These are phyloP conservation scores for Sparus aurata DNA, from an alignment of 2,797 vertebrate genomes.

Conservation along the genomic window DNA sequence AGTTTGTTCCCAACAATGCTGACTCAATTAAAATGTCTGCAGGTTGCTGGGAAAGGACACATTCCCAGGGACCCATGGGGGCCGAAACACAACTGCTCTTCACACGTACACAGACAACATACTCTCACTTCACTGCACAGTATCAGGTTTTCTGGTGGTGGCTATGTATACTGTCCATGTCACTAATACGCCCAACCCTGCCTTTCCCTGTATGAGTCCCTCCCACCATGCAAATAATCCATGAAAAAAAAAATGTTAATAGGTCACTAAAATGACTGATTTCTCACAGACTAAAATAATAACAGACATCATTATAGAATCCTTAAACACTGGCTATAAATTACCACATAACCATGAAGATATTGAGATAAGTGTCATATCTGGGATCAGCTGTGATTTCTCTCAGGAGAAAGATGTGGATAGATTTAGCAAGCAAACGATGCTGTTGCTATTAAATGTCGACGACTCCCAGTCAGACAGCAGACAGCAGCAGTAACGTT, in stretches of 20 bases:
- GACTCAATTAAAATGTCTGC: neutral
- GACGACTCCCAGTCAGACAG: neutral
- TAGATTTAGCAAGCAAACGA: fast-evolving
- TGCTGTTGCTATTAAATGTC: no score
- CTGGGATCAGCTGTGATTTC: neutral
- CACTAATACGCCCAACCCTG: neutral
- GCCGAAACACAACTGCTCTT: neutral
- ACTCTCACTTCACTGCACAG: neutral
- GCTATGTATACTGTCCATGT: neutral
- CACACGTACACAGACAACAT: neutral
- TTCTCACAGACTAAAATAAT: neutral
- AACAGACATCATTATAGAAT: neutral
- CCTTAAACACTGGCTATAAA: neutral
- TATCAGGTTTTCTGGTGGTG: neutral
- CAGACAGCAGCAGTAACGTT: neutral
- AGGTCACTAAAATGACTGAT: no score
- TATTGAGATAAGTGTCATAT: no score
- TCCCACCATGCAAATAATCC: neutral
- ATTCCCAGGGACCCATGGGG: neutral
- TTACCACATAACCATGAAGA: neutral
- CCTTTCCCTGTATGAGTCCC: neutral
- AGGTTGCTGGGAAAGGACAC: neutral
- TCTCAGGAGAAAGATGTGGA: neutral
- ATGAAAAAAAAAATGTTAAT: neutral
- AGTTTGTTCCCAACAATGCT: neutral